Base-by-base conservation (phyloP, 1,140 invertebrate species). In the Chironomus striatipennis region DNA sequence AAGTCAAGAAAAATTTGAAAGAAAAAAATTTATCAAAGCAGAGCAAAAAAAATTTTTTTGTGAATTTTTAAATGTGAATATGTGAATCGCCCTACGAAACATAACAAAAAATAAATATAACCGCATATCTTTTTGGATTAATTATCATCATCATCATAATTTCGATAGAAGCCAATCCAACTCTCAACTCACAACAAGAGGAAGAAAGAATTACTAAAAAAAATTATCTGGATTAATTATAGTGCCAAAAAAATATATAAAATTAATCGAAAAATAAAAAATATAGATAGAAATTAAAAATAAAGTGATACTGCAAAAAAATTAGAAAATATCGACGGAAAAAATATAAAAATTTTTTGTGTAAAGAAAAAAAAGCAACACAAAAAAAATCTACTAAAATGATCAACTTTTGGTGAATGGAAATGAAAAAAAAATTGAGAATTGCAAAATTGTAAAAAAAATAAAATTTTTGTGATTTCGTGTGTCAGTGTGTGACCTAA, bases 1-100 rank as follows among this genome's bases (percentile, higher is more conserved):
- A 47, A 64, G 20, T 57, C n/a, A 12, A 57, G 5, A 74, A 24
- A 34, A 74, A 34, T 12, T 47, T 12, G 3, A 74, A 74, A 74
- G 3, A 74, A 74, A 74, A 74, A 18, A 73, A 9, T 20, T 47
- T 47, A 43, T 74, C 21, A 42, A 34, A 42, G 17, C 43, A n/a
- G 10, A n/a, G 24, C 15, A 47, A 21, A 24, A 34, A 74, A 43
- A 24, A 42, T 15, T 20, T 47, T 21, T 24, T 6, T n/a, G 5
- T 9, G 17, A 43, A 42, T 21, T 18, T n/a, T 10, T 73, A 73
- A 74, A 47, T 18, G 65, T 18, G 65, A 70, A 70, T 17, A 17
- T 67, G 64, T 67, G 64, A 70, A 21, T 70, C 20, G 24, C 24
- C 24, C 24, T 34, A 2, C 24, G n/a, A 20, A 2, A 20, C 18